Base-by-base conservation (phyloP, 2,113 vertebrate species). In the Motacilla alba region DNA sequence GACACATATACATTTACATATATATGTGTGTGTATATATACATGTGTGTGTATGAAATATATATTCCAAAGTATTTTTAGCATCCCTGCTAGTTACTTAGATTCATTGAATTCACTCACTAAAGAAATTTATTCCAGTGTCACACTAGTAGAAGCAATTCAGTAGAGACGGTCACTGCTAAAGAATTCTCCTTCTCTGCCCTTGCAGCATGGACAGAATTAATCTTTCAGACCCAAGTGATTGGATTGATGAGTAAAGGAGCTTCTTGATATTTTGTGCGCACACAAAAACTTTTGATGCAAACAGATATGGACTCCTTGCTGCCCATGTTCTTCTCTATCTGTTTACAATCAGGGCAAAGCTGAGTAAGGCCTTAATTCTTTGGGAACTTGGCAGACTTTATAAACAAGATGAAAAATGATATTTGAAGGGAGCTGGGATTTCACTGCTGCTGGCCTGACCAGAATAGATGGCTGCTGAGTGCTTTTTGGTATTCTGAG, bases 361-460 rank as follows among this genome's bases (percentile, higher is more conserved):
- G 43, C 64, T 11, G 5, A 94, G 21, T 49, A 87, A 86, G 79
- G 90, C 39, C 67, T 93, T 77, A 81, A 78, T 88, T 94, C 92
- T 81, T 83, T 14, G 12, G 56, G 75, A 93, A 63, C 68, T 81
- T 83, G 76, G 75, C 68, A 83, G 72, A 56, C 39, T 49, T 73
- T 49, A 80, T 77, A 83, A 95, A 93, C 35, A 90, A 83, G 82
- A 88, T 53, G 85, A 92, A 96, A 97, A 83, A 81, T 70, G 9
- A 60, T 93, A 80, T 88, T 90, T 72, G 75, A 90, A 93, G 60
- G 82, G 59, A 83, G 52, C 17, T 78, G 68, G 30, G 28, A 17
- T 92, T 96, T 88, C 64, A 46, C 31, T 87, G 49, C 77, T 80
- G 69, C 84, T 43, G 35, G 44, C 24, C 75, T 63, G 90, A 94